Percentiles rank a stretch among this genome's conserved stretches.
Evolutionary conservation across 1,140 invertebrate species (phyloP).

Genomic region (Bathynomus jamesi): DNA sequence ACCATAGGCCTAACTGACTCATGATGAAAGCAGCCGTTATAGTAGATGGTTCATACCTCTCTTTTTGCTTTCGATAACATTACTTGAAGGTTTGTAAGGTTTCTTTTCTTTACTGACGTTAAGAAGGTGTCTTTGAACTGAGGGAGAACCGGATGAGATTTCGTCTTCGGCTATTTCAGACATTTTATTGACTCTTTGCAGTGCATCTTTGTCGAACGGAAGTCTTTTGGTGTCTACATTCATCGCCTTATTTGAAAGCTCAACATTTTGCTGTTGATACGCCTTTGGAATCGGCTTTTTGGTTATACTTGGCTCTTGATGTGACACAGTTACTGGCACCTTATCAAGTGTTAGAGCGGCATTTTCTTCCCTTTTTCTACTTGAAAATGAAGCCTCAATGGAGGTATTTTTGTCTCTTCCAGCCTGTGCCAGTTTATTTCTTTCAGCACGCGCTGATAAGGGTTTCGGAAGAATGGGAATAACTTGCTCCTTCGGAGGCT

Average conservation of each 20-base stretch:
- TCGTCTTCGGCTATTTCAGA: no score
- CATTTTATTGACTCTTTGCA: not conserved
- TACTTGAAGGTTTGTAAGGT: no score
- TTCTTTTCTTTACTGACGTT: no score
- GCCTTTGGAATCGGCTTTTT: not conserved
- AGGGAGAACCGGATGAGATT: no score
- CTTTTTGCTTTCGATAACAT: no score
- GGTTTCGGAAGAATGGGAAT: conserved; percentile 19
- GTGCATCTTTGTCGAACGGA: not conserved
- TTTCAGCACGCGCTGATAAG: conserved; percentile 16
- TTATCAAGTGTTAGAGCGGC: not conserved
- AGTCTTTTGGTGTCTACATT: not conserved
- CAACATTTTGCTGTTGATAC: not conserved
- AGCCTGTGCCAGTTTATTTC: conserved; percentile 10
- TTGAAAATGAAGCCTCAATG: not conserved
- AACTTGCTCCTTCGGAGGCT: not conserved
- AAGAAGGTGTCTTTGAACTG: no score
- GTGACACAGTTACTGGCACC: not conserved
- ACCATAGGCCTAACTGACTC: no score
- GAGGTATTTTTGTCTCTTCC: not conserved
- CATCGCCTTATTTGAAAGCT: not conserved
- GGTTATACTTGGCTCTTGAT: no score
- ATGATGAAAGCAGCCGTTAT: no score
- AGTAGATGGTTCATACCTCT: no score
- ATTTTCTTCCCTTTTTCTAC: not conserved